These are phyloP conservation scores for Euplagia quadripunctaria DNA, from an alignment of 2,888 invertebrate genomes.

Conservation along the genomic window DNA sequence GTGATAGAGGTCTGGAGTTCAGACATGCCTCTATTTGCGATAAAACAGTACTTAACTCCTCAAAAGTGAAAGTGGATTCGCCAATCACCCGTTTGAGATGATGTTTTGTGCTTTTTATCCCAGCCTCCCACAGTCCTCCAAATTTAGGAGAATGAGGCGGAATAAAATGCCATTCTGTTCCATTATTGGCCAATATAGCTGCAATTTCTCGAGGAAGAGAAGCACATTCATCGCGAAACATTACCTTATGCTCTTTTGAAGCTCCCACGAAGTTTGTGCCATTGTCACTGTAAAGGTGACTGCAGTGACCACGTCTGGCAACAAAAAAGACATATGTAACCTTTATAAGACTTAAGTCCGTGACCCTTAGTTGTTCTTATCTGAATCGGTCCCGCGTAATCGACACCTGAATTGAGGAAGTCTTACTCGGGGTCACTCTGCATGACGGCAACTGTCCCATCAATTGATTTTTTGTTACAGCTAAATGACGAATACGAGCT, in stretches of 20 bases:
- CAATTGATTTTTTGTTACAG: too few species aligned
- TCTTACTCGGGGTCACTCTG: too few species aligned
- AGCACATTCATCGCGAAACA: neutral
- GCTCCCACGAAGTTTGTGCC: neutral
- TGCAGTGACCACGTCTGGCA: neutral
- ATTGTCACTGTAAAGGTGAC: neutral
- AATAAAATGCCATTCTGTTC: constrained; percentile 1
- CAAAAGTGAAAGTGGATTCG: neutral
- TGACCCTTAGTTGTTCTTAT: too few species aligned
- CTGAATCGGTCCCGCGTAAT: too few species aligned
- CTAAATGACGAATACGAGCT: too few species aligned
- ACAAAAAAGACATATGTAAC: neutral
- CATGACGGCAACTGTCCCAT: too few species aligned
- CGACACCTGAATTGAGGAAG: too few species aligned
- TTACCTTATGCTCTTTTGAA: neutral
- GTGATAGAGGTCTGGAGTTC: neutral
- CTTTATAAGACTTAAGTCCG: too few species aligned
- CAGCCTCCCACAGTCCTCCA: neutral
- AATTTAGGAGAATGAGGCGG: neutral
- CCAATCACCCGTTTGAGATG: neutral
- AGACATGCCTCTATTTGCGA: neutral
- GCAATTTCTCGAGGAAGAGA: neutral
- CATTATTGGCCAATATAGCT: neutral
- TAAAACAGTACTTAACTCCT: neutral
- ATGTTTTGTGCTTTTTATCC: neutral